A percentile compares a stretch with the other conserved stretches of the same genome.
These are phyloP conservation scores for Bombyx huttoni DNA, from an alignment of 2,888 invertebrate genomes.

Conservation along the genomic window DNA sequence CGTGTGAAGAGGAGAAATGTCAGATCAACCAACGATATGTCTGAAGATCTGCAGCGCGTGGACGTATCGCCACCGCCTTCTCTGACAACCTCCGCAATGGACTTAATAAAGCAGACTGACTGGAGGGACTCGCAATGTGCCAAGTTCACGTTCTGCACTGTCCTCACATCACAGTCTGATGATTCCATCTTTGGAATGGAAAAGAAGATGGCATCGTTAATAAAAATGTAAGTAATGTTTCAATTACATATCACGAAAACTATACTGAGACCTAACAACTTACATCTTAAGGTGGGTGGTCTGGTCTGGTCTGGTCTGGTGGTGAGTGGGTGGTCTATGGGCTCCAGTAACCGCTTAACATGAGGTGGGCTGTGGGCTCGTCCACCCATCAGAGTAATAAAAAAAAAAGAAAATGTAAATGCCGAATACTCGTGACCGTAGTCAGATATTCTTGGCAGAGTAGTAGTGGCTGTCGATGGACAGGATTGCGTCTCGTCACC, in stretches of 20 bases:
- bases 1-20: slow-evolving; percentile 37
- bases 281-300: too few species aligned
- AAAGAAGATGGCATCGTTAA: slow-evolving; percentile 82
- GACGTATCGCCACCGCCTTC: slow-evolving; percentile 34
- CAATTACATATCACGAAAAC: neutral
- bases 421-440: too few species aligned
- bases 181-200: slow-evolving; percentile 83
- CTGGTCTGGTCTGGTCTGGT: too few species aligned
- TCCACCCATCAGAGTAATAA: too few species aligned
- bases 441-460: too few species aligned
- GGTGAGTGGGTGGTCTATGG: too few species aligned
- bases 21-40: slow-evolving; percentile 46
- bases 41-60: slow-evolving; percentile 52
- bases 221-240: slow-evolving; percentile 77
- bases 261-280: too few species aligned
- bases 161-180: slow-evolving; percentile 77
- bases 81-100: slow-evolving; percentile 53
- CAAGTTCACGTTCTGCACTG: slow-evolving; percentile 83
- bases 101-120: slow-evolving; percentile 67
- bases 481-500: too few species aligned
- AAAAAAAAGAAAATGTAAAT: too few species aligned
- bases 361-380: too few species aligned
- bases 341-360: too few species aligned
- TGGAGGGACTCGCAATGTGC: slow-evolving; percentile 86
- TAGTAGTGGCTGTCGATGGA: too few species aligned